A percentile compares a stretch with the other conserved stretches of the same genome.
Conservation (phyloP, 2,888 invertebrate genomes). For the Drosophila longiperda region DNA sequence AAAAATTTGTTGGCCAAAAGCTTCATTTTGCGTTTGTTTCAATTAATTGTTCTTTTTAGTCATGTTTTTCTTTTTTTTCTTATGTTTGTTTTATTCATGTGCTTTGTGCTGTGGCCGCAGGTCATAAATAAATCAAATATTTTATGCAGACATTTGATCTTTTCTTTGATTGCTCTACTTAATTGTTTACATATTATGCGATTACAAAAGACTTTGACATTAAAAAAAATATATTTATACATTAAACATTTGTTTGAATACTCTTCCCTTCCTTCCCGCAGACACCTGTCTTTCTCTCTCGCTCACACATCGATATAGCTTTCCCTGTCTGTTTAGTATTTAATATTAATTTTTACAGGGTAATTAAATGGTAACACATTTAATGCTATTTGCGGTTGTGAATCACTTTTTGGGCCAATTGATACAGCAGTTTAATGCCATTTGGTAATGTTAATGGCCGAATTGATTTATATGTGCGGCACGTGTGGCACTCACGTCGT, state of each 20-base stretch:
- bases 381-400: not conserved
- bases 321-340: not conserved
- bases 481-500: slow-evolving; percentile 47
- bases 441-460: slow-evolving; percentile 56
- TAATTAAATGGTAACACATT: slow-evolving; percentile 14
- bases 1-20: slow-evolving; percentile 36
- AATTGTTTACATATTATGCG: slow-evolving; percentile 7
- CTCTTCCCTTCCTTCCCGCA: no score
- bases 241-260: not conserved
- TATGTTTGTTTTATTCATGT: not conserved
- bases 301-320: not conserved
- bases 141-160: slow-evolving; percentile 3
- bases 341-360: slow-evolving; percentile 21
- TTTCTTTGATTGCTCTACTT: not conserved
- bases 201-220: not conserved
- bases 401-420: slow-evolving; percentile 37
- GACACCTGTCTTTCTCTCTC: no score
- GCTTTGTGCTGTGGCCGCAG: slow-evolving; percentile 15
- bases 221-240: not conserved
- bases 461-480: slow-evolving; percentile 60
- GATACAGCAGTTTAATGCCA: slow-evolving; percentile 46
- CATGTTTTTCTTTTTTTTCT: not conserved
- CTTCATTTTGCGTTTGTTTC: not conserved
- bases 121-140: slow-evolving; percentile 27
- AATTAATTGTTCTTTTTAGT: not conserved